phyloP scores from a whole-genome alignment of 2,797 vertebrate genomes.

The Microctenopoma stevenorrisi region DNA sequence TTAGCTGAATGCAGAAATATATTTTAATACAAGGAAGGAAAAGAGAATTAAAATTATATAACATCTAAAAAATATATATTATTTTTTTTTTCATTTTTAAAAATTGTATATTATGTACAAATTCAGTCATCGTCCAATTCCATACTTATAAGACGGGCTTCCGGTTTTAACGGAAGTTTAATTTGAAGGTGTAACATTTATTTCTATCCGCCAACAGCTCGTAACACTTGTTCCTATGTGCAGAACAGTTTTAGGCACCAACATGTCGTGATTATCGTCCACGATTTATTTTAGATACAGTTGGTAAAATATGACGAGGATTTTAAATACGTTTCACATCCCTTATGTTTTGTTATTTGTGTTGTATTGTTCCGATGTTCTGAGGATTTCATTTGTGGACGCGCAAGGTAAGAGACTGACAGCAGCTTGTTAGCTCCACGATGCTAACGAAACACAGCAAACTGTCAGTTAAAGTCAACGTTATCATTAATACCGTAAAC shows the following conservation, averaged over 20 bases:
- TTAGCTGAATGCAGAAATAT: too few species aligned
- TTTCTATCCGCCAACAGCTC: constrained; percentile 23
- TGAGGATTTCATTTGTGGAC: constrained; percentile 31
- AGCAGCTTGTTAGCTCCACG: constrained; percentile 13
- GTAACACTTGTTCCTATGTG: not conserved
- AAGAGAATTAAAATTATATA: too few species aligned
- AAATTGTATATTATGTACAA: too few species aligned
- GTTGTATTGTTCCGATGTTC: constrained; percentile 8
- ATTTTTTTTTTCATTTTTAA: too few species aligned
- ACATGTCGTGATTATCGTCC: constrained; percentile 30
- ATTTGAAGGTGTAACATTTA: constrained; percentile 19
- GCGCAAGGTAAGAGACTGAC: constrained; percentile 67
- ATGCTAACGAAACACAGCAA: constrained; percentile 9
- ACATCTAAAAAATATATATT: too few species aligned
- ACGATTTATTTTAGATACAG: not conserved
- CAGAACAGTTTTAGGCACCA: not conserved
- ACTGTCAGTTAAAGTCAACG: not conserved
- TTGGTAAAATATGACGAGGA: constrained; percentile 47
- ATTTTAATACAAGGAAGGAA: too few species aligned
- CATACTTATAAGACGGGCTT: too few species aligned
- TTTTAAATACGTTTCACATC: constrained; percentile 5
- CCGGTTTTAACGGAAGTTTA: constrained; percentile 24
- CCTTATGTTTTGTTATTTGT: constrained; percentile 46
- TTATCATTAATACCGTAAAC: not conserved
- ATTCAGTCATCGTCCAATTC: too few species aligned